Evolutionary conservation across 2,113 vertebrate species (phyloP).

Genomic region (Phylloscopus trochiloides): DNA sequence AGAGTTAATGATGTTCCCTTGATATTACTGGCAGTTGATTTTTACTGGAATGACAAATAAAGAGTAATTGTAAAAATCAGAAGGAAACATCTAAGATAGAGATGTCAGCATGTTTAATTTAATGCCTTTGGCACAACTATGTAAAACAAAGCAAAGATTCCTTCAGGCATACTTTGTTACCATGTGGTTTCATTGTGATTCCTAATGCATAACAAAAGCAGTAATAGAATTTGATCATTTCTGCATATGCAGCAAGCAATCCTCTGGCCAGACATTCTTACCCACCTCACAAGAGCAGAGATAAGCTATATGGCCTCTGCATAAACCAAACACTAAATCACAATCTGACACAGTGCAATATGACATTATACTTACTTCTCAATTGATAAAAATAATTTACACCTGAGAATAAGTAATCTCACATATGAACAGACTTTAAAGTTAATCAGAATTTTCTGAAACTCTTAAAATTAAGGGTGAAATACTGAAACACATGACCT

Average conservation of each 20-base stretch:
- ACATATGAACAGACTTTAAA: neutral
- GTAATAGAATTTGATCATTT: slow-evolving; percentile 8
- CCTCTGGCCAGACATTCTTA: neutral
- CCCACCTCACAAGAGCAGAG: neutral
- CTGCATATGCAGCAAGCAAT: neutral
- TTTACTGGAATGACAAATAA: slow-evolving; percentile 47
- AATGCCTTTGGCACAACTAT: neutral
- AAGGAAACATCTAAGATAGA: slow-evolving; percentile 15
- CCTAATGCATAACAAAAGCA: neutral
- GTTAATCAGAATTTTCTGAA: neutral
- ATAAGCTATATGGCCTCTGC: neutral
- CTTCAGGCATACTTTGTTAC: neutral
- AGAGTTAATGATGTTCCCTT: neutral
- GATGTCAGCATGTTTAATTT: neutral
- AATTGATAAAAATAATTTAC: neutral
- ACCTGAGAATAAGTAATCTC: neutral
- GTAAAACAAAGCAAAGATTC: slow-evolving; percentile 3
- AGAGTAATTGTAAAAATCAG: slow-evolving; percentile 14
- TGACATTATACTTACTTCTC: neutral
- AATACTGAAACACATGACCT: neutral
- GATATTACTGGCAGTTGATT: slow-evolving; percentile 12
- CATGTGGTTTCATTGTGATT: neutral
- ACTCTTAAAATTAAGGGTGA: neutral
- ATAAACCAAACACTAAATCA: neutral
- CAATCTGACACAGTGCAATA: neutral